A percentile compares a stretch with the other conserved stretches of the same genome.
phyloP scores from a whole-genome alignment of 2,888 invertebrate genomes.

The Xestia ashworthii region DNA sequence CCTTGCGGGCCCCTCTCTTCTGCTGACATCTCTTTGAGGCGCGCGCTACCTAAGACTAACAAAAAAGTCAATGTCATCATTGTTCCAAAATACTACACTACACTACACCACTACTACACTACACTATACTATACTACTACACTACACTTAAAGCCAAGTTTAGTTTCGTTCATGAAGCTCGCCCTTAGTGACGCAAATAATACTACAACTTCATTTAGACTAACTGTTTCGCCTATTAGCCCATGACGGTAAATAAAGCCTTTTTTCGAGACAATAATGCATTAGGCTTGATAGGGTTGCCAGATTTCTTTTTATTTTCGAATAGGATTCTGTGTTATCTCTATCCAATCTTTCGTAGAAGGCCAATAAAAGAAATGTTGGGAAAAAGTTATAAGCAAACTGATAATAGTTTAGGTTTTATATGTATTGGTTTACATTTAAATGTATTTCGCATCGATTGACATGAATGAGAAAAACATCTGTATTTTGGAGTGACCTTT shows the following conservation, averaged over 20 bases:
- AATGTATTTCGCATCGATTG: background rate
- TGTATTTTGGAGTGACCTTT: background rate
- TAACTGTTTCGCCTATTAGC: conserved; percentile 39
- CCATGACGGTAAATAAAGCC: conserved; percentile 48
- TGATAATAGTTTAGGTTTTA: background rate
- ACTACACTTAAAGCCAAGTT: too few species aligned
- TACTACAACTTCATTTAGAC: conserved; percentile 43
- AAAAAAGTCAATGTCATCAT: too few species aligned
- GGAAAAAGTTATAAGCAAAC: conserved; percentile 1
- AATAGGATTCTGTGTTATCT: conserved; percentile 26
- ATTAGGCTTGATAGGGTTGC: conserved; percentile 50
- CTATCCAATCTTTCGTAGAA: conserved; percentile 28
- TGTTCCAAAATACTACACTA: too few species aligned
- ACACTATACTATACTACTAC: too few species aligned
- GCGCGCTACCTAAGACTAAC: too few species aligned
- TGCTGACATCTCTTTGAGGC: too few species aligned
- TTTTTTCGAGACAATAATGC: conserved; percentile 55
- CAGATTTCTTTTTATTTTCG: conserved; percentile 34
- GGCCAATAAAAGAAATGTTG: conserved; percentile 36
- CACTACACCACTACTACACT: too few species aligned
- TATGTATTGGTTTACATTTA: conserved; percentile 11
- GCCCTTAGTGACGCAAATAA: conserved; percentile 25
- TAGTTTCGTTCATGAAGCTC: background rate
- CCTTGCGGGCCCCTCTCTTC: too few species aligned
- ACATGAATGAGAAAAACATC: background rate